Evolutionary conservation across 2,113 vertebrate genomes (phyloP), one percentile per base, ranked within the genome.

Genomic region (Telmatochromis sp.): DNA sequence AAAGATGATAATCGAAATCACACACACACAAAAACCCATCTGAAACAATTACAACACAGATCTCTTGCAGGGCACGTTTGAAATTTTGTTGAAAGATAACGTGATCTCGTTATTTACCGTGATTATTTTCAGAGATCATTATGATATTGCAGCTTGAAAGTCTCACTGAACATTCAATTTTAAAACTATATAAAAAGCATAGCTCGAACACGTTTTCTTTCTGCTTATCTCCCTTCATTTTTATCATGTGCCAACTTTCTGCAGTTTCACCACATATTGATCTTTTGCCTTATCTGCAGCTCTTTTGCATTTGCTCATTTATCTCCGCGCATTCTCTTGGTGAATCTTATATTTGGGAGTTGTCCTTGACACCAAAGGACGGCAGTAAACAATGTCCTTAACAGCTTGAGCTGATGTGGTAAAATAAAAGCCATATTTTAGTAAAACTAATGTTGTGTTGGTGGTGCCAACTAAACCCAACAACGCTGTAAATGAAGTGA

Each of bases 271-370:
- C 8, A 19, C 12, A 33, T 4, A 63, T 65, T 60, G 35, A 89
- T 81, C 40, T 75, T 79, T 73, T 11, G 55, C 35, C 33, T 84
- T 21, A 58, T 89, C 55, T 58, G n/a, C 45, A 31, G 6, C 75
- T 79, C 17, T 85, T 88, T 80, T 57, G 33, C 35, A 50, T 86
- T 87, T 54, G 9, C n/a, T 57, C 42, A 28, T 81, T 88, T 80
- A 84, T 89, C 83, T 85, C 73, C 5, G 3, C 2, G 3, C 4
- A 31, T 31, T 57, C 15, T 58, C 47, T 31, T 57, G 58, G 33
- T n/a, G 13, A 51, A 63, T 51, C 19, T 19, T 37, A 31, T 26
- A 42, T 83, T 58, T 84, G 63, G 2, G 57, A 85, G 35, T n/a
- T 11, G 47, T 26, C 51, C 7, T 15, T 86, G 50, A 21, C 63